These are phyloP conservation scores for Cecidostiba fungosa DNA, from an alignment of 2,888 invertebrate species.

Conservation along the genomic window DNA sequence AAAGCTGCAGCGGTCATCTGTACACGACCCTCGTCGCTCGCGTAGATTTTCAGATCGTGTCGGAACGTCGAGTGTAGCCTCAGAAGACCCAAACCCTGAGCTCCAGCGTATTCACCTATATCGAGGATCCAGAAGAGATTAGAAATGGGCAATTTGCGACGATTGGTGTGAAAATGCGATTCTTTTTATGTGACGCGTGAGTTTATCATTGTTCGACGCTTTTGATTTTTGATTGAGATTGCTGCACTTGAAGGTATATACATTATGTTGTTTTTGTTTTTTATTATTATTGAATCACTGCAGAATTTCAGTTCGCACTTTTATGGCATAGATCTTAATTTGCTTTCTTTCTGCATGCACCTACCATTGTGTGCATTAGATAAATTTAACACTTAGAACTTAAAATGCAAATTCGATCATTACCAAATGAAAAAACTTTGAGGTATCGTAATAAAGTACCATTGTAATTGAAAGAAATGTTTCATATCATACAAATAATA, in stretches of 20 bases:
- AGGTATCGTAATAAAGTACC: not conserved
- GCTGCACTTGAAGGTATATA: slow-evolving; percentile 42
- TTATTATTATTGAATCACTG: slow-evolving; percentile 12
- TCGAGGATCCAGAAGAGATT: not conserved
- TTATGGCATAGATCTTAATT: not conserved
- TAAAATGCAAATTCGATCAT: not conserved
- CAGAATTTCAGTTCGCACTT: slow-evolving; percentile 19
- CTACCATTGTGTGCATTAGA: not conserved
- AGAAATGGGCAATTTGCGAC: not conserved
- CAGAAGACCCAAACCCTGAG: slow-evolving; percentile 97
- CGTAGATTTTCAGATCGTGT: slow-evolving; percentile 99
- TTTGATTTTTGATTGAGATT: slow-evolving; percentile 10
- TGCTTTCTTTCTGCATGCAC: slow-evolving; percentile 30
- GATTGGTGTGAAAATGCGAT: slow-evolving; percentile 15
- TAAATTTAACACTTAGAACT: not conserved
- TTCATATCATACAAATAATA: not conserved
- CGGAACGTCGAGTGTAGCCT: slow-evolving; percentile 98
- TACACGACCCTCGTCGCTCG: slow-evolving; percentile 99
- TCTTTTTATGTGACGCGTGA: slow-evolving; percentile 11
- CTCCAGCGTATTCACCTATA: slow-evolving; percentile 92
- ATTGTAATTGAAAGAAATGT: not conserved
- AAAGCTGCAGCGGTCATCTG: slow-evolving; percentile 99
- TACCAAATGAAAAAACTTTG: not conserved
- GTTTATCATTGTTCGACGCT: not conserved
- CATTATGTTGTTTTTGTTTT: not conserved